A percentile compares a stretch with the other conserved stretches of the same genome.
Conservation (phyloP, 2,113 vertebrate species). For the Potamarius usumacintae region DNA sequence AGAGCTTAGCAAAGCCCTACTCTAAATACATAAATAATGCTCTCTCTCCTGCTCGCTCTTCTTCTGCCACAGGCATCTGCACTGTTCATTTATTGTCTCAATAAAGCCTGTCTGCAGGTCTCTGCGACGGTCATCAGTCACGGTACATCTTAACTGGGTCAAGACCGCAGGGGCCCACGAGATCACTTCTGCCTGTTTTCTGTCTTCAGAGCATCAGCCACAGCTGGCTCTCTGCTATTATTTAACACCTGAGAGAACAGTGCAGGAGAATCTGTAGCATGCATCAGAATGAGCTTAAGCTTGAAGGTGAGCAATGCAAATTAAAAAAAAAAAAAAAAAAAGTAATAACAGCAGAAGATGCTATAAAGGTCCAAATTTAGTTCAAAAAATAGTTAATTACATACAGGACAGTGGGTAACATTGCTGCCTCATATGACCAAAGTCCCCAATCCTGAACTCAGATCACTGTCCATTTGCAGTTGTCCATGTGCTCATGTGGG, state of each 20-base stretch:
- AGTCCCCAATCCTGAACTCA: background rate
- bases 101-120: slow-evolving; percentile 69
- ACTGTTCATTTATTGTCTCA: slow-evolving; percentile 74
- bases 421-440: background rate
- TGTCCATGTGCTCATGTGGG: background rate
- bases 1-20: slow-evolving; percentile 59
- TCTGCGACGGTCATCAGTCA: slow-evolving; percentile 72
- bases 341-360: background rate
- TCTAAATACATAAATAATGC: slow-evolving; percentile 73
- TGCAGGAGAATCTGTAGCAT: slow-evolving; percentile 57
- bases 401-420: background rate
- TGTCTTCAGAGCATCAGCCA: slow-evolving; percentile 52
- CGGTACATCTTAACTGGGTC: slow-evolving; percentile 71
- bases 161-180: slow-evolving; percentile 62
- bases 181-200: slow-evolving; percentile 51
- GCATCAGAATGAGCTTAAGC: slow-evolving; percentile 57
- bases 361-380: background rate
- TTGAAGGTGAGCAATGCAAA: background rate
- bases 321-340: background rate
- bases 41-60: slow-evolving; percentile 46
- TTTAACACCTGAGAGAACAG: slow-evolving; percentile 62
- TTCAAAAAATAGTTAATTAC: background rate
- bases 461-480: background rate
- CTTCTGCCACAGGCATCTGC: slow-evolving; percentile 53
- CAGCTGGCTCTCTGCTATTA: slow-evolving; percentile 68